Base-by-base conservation (phyloP, 2,888 invertebrate genomes). In the Oeneis ivallda region DNA sequence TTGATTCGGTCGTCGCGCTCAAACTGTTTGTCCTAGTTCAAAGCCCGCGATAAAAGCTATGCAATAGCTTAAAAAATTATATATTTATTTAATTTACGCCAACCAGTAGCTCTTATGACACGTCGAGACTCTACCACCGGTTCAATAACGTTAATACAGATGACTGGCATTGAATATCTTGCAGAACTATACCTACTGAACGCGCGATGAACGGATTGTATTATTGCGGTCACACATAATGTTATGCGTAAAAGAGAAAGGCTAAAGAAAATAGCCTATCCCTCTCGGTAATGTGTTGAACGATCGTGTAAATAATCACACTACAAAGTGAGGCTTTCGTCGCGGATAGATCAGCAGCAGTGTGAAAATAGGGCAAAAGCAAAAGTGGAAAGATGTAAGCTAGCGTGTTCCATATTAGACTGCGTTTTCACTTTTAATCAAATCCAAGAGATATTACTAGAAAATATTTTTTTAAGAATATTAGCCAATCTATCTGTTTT, bases 291-390 rank as follows among this genome's bases (percentile, higher is more conserved):
- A 56, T 41, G 41, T 56, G 56, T 56, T 54, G 54, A 54, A 37
- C 37, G 54, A 41, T 41, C 17, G 41, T 17, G 56, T 54, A 41
- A 56, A 41, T 41, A 56, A 56, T 56, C 7, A 19, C 19, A 56
- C 41, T 56, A 41, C 39, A 41, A 39, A 56, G 39, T 56, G 41
- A 56, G 41, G 56, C 41, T 56, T 56, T 41, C 41, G 19, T 41
- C 56, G 13, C 56, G 11, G 17, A 9, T 17, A 15, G 37, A 17
- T 39, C 9, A 15, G 15, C 37, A 37, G 17, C 15, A 10, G 15
- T 19, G 56, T 39, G 19, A 56, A 56, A 41, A 56, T 56, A 41
- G 56, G 56, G 41, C 19, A 19, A 19, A 41, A 56, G 56, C 41
- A 19, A 56, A 41, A 41, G 56, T 39, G 41, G 13, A 8, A 13